A percentile compares a stretch with the other conserved stretches of the same genome.
These are phyloP conservation scores for Hippocampus guttulatus DNA, from an alignment of 2,113 vertebrate species.

Conservation along the genomic window DNA sequence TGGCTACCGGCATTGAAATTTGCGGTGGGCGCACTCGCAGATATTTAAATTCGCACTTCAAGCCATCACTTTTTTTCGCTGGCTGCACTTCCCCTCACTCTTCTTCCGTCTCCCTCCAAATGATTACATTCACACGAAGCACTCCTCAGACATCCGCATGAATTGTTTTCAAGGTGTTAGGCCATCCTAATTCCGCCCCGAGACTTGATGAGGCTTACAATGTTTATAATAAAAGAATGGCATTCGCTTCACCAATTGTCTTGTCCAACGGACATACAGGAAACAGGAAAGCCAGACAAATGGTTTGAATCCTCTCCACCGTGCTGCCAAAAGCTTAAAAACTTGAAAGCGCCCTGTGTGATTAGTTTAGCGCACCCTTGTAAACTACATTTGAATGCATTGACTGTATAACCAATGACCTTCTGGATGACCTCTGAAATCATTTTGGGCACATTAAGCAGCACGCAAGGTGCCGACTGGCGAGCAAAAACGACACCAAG, in stretches of 20 bases:
- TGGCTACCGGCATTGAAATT: background rate
- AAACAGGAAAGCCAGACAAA: too few relatives aligned
- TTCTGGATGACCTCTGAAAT: background rate
- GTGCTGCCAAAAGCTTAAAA: too few relatives aligned
- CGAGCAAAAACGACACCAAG: background rate
- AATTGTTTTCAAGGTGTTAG: slow-evolving; percentile 30
- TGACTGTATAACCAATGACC: background rate
- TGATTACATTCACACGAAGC: slow-evolving; percentile 42
- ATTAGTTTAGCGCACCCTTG: background rate
- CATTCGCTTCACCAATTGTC: slow-evolving; percentile 16
- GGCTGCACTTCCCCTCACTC: slow-evolving; percentile 13
- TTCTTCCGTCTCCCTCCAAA: slow-evolving; percentile 38
- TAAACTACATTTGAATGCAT: background rate
- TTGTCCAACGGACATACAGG: background rate
- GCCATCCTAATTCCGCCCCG: slow-evolving; percentile 37
- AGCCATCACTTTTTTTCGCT: slow-evolving; percentile 3
- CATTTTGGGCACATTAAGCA: background rate
- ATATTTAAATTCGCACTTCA: slow-evolving; percentile 29
- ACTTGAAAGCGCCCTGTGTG: background rate
- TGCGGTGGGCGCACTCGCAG: background rate
- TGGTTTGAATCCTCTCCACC: too few relatives aligned
- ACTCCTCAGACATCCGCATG: slow-evolving; percentile 50
- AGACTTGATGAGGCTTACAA: slow-evolving; percentile 40
- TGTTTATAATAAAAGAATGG: slow-evolving; percentile 11
- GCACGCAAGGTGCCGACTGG: background rate